Base-by-base conservation (phyloP, 2,113 vertebrate species). In the Pao palembangensis region DNA sequence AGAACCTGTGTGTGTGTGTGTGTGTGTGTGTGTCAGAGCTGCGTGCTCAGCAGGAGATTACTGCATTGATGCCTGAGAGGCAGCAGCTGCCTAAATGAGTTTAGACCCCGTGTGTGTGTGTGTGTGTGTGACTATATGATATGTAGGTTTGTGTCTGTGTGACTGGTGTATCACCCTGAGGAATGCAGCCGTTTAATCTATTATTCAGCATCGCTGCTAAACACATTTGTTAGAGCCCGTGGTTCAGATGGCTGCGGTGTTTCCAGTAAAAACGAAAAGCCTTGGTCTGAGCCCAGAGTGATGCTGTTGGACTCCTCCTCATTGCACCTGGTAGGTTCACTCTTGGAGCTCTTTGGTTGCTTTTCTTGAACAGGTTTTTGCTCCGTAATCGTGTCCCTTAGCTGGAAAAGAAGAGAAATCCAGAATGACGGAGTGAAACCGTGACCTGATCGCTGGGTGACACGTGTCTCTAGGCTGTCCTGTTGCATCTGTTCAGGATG, bases 141-240 rank as follows among this genome's bases (percentile, higher is more conserved):
- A 13, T 51, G 41, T 53, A 20, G 43, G 38, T 28, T 17, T 31
- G 41, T 53, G 41, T 3, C 3, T 48, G 74, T 48, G 74, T 59
- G 64, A 53, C 31, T 28, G 31, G 23, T 58, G 66, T 56, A 47
- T 53, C 48, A 58, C 62, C 68, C 62, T 0, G 38, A 77, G 73
- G 76, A 69, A 47, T 43, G 71, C 65, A 55, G 64, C 62, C 71
- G 64, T 70, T 83, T 75, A 77, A 83, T 80, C 60, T 70, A 71
- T 80, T 83, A 80, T 80, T 80, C 68, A 78, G 54, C 53, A 48
- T 68, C 8, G 41, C 54, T 65, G 23, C 75, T 68, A 75, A 73
- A 83, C 71, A 71, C 71, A 65, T 68, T 80, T 65, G 80, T 80
- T 63, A 73, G 50, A 56, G 65, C 56, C 68, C 12, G 57, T 21